Evolutionary conservation across 2,797 vertebrate genomes (phyloP), one percentile per base, ranked within the genome.

Genomic region (Ptychobarbus kaznakovi): DNA sequence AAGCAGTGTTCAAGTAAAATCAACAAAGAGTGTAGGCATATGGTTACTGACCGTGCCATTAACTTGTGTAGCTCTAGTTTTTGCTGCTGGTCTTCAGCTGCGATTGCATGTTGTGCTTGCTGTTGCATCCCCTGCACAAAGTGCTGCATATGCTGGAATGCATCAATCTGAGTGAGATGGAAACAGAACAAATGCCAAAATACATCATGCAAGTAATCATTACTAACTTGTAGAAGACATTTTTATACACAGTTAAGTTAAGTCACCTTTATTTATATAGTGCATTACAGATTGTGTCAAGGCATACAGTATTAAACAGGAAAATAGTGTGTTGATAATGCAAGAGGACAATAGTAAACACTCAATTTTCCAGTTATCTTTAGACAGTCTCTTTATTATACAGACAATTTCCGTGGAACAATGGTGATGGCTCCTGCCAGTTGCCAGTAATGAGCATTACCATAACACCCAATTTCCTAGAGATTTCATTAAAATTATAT

Each of bases 121-220:
- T 99, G 97, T 91, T 99, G 98, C 94, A 99, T 95, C 0, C 95
- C 98, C 94, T 98, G 97, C 12, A 99, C 98, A 22, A 99, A 99
- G 92, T 97, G 98, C 92, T 99, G 98, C 98, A 99, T 99, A 93
- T 99, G 97, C 93, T 99, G 98, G 94, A 99, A 99, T 0, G 98
- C 98, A 0, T 99, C 98, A 0, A 99, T 99, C 98, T 99, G 44
- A 81, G 79, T 77, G 79, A 85, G 6, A 66, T 35, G 28, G 2
- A 22, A 20, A 86, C 32, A 84, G 8, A 81, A 32, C 13, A 40
- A 22, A 53, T 28, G 16, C 9, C 5, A 6, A n/a, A 80, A 86
- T 38, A 44, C 44, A 65, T 44, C 69, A 53, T 42, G 40, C 8
- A 61, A 65, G 28, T 35, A 49, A 10, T 42, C 18, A 82, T 72